Evolutionary conservation across 1,140 invertebrate species (phyloP), one percentile per base, ranked within the genome.

Genomic region (Copidosoma floridanum): DNA sequence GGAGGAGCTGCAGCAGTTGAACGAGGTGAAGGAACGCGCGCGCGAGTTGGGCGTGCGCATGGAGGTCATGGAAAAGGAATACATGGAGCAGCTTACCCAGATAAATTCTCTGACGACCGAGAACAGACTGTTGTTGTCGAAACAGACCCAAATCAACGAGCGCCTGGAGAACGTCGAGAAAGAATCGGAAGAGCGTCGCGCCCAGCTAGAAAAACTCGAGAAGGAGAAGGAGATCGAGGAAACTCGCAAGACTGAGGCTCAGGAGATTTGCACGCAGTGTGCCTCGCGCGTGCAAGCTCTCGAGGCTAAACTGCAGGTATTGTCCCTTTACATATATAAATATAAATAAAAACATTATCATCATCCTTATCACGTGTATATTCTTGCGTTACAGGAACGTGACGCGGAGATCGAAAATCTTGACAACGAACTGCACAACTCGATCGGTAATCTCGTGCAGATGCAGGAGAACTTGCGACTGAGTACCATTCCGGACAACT

Each of bases 321-420:
- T n/a, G n/a, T n/a, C n/a, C n/a, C n/a, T n/a, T n/a, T n/a, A n/a
- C n/a, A n/a, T n/a, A n/a, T n/a, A n/a, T n/a, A n/a, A n/a, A n/a
- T n/a, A n/a, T n/a, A n/a, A n/a, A n/a, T n/a, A n/a, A n/a, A n/a
- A n/a, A n/a, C n/a, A n/a, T n/a, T n/a, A n/a, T n/a, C n/a, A n/a
- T n/a, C n/a, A n/a, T n/a, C n/a, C n/a, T n/a, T n/a, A n/a, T n/a
- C n/a, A n/a, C n/a, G n/a, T n/a, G n/a, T n/a, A n/a, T n/a, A n/a
- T n/a, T n/a, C n/a, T n/a, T n/a, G n/a, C n/a, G n/a, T n/a, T n/a
- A n/a, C 85, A 89, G 70, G 87, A 91, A 73, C 75, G 86, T 48
- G 86, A 90, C 66, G 81, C 87, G 10, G 87, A 88, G 63, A 86
- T 90, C 41, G 88, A 91, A 72, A 86, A 83, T 50, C 77, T 90